Percentiles rank a stretch among this genome's conserved stretches.
phyloP scores from a whole-genome alignment of 2,113 vertebrate species.

The Dasyprocta punctata region DNA sequence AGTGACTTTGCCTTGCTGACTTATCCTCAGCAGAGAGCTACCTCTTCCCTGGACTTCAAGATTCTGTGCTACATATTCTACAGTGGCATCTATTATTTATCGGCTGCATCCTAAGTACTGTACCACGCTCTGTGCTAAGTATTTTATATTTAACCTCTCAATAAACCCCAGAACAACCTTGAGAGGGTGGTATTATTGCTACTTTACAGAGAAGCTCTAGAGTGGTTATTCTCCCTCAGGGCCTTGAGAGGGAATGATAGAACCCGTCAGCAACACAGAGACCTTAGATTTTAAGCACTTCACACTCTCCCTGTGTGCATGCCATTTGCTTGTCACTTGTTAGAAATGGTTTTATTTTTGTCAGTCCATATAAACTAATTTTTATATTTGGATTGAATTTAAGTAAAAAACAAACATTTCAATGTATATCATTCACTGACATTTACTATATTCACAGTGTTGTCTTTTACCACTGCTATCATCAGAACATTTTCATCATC shows the following conservation, averaged over 20 bases:
- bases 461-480: background rate
- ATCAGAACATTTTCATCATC: background rate
- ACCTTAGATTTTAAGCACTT: background rate
- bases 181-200: background rate
- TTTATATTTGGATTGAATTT: constrained; percentile 16
- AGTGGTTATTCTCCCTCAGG: background rate
- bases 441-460: background rate
- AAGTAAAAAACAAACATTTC: background rate
- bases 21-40: background rate
- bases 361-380: background rate
- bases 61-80: background rate
- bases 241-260: too few species aligned
- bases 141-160: constrained; percentile 1
- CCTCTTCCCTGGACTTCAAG: background rate
- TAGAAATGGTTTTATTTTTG: background rate
- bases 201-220: background rate
- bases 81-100: background rate
- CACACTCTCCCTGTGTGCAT: too few species aligned
- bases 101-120: background rate
- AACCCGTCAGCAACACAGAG: background rate
- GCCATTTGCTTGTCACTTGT: background rate
- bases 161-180: background rate
- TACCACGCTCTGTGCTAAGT: background rate
- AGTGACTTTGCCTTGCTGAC: background rate
- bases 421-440: background rate